These are phyloP conservation scores for Notechis scutatus DNA, from an alignment of 2,113 vertebrate genomes.

Conservation along the genomic window DNA sequence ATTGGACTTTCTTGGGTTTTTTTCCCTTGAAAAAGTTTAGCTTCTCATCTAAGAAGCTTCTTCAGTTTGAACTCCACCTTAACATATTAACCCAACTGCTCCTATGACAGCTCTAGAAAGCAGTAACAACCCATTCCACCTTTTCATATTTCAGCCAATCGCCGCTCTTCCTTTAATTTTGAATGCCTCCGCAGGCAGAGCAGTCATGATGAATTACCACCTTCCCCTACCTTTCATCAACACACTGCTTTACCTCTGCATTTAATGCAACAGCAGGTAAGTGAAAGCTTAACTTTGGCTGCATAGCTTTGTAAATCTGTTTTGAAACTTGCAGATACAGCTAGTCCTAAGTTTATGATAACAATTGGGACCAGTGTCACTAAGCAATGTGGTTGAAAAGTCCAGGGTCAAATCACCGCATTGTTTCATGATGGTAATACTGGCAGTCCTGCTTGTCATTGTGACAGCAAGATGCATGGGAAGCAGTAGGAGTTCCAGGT, in stretches of 20 bases:
- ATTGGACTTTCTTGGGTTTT: not conserved
- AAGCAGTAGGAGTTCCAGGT: not conserved
- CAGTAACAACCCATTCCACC: not conserved
- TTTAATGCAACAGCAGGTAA: constrained; percentile 98
- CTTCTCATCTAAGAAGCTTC: not conserved
- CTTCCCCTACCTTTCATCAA: constrained; percentile 76
- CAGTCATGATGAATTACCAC: constrained; percentile 88
- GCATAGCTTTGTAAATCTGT: not conserved
- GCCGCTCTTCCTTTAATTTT: constrained; percentile 95
- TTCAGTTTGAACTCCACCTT: not conserved
- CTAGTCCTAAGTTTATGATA: not conserved
- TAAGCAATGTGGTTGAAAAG: not conserved
- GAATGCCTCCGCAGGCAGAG: constrained; percentile 96
- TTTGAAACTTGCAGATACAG: not conserved
- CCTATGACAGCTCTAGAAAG: not conserved
- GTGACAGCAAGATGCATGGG: not conserved
- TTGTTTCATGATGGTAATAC: not conserved
- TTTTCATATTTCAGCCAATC: constrained; percentile 74
- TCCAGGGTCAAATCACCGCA: not conserved
- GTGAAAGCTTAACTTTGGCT: not conserved
- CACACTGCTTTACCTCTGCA: constrained; percentile 92
- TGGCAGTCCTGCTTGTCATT: not conserved
- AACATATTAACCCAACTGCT: not conserved
- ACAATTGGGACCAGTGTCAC: not conserved
- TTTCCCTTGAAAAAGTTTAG: not conserved